Evolutionary conservation across 2,113 vertebrate genomes (phyloP).

Genomic region (Burhinus oedicnemus): DNA sequence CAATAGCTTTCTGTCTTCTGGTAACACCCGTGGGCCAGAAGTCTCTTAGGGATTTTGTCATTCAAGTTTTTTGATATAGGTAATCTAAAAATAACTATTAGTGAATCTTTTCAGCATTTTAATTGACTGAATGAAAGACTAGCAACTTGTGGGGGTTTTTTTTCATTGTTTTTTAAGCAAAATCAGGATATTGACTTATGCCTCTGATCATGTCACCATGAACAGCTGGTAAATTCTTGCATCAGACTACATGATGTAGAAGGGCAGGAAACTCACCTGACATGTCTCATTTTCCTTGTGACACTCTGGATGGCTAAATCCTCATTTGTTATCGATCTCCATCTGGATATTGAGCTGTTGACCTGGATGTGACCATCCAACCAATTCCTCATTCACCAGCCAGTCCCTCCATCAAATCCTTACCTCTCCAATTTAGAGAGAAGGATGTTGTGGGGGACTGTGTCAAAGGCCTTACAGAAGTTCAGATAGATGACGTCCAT

Average conservation of each 20-base stretch:
- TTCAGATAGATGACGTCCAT: no score
- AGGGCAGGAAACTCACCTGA: background rate
- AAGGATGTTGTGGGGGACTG: accelerated
- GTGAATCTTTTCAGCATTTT: background rate
- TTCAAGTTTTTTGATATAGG: background rate
- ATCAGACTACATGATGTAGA: background rate
- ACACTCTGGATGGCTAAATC: background rate
- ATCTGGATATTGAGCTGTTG: background rate
- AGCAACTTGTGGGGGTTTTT: background rate
- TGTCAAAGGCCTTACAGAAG: background rate
- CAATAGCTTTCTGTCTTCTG: background rate
- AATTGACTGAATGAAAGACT: background rate
- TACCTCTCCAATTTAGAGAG: background rate
- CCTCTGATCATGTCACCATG: background rate
- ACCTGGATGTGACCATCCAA: background rate
- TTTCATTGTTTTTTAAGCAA: background rate
- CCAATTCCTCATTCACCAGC: no score
- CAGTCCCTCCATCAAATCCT: no score
- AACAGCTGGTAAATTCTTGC: background rate
- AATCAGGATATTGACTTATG: background rate
- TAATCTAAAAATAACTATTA: background rate
- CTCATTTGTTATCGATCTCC: background rate
- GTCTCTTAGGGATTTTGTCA: background rate
- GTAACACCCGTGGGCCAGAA: background rate
- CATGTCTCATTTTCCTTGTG: background rate